phyloP scores from a whole-genome alignment of 2,888 invertebrate species.

The Copidosoma aretas region DNA sequence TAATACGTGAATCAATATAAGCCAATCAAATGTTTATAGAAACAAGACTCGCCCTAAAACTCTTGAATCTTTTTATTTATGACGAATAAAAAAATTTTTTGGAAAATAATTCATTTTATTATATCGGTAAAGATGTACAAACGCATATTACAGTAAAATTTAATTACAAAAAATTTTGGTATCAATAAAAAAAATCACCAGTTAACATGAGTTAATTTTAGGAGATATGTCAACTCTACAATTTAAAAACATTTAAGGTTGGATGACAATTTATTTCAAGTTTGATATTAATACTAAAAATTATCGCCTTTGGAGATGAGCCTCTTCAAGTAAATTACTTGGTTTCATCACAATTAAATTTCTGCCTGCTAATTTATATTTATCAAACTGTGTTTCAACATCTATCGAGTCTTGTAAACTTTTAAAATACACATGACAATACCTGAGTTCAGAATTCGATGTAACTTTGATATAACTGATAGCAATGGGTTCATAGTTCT shows the following conservation, averaged over 20 bases:
- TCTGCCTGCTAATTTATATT: slow-evolving; percentile 42
- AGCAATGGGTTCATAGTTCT: slow-evolving; percentile 50
- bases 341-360: slow-evolving; percentile 50
- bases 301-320: neutral
- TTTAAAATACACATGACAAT: slow-evolving; percentile 53
- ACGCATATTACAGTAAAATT: too few relatives aligned
- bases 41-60: neutral
- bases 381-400: slow-evolving; percentile 48
- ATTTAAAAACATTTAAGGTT: too few relatives aligned
- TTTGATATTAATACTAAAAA: too few relatives aligned
- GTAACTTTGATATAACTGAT: slow-evolving; percentile 43
- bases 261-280: too few relatives aligned
- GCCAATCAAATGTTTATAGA: too few relatives aligned
- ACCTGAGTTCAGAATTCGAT: slow-evolving; percentile 41
- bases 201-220: too few relatives aligned
- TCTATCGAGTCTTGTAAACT: slow-evolving; percentile 43
- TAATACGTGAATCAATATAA: too few relatives aligned
- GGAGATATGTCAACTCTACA: too few relatives aligned
- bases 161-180: too few relatives aligned
- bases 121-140: neutral
- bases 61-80: too few relatives aligned
- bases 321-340: slow-evolving; percentile 36
- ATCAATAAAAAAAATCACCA: too few relatives aligned
- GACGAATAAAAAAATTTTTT: too few relatives aligned
- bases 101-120: neutral